Conservation (phyloP, 1,140 invertebrate species). For the Drosophila persimilis region DNA sequence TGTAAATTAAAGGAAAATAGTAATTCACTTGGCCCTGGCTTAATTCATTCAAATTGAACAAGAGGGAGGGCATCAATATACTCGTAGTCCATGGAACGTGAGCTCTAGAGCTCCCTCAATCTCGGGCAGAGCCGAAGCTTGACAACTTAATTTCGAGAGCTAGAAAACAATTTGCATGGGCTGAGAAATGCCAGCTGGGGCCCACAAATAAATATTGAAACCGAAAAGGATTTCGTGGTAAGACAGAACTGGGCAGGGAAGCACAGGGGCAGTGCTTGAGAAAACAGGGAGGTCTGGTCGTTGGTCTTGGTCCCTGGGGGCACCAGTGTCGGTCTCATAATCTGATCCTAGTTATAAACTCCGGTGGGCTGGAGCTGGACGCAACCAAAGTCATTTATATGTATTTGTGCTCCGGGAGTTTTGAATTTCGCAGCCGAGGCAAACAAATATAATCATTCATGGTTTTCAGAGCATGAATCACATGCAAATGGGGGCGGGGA, state of each 20-base stretch:
- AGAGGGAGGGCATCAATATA: conserved; percentile 33
- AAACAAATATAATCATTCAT: conserved; percentile 74
- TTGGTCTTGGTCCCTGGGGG: background rate
- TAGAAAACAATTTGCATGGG: conserved; percentile 69
- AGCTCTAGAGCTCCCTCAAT: conserved; percentile 28
- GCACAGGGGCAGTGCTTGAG: background rate
- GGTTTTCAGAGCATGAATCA: conserved; percentile 81
- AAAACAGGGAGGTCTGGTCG: no score
- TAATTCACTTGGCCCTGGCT: background rate
- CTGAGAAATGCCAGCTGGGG: conserved; percentile 59
- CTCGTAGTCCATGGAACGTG: conserved; percentile 30
- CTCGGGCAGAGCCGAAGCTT: conserved; percentile 31
- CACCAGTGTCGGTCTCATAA: conserved; percentile 38
- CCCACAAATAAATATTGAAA: conserved; percentile 70
- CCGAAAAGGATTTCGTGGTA: conserved; percentile 63
- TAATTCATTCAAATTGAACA: conserved; percentile 35
- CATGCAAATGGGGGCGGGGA: conserved; percentile 64
- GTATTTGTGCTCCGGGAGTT: conserved; percentile 41
- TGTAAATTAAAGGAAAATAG: conserved; percentile 27
- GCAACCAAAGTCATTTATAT: conserved; percentile 73
- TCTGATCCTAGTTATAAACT: conserved; percentile 59
- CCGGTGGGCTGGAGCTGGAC: conserved; percentile 5
- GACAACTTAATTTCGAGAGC: conserved; percentile 63
- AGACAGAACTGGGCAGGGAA: background rate
- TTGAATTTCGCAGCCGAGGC: conserved; percentile 45